A percentile compares a stretch with the other conserved stretches of the same genome.
phyloP scores from a whole-genome alignment of 2,888 invertebrate species.

The Exephanes ischioxanthus region DNA sequence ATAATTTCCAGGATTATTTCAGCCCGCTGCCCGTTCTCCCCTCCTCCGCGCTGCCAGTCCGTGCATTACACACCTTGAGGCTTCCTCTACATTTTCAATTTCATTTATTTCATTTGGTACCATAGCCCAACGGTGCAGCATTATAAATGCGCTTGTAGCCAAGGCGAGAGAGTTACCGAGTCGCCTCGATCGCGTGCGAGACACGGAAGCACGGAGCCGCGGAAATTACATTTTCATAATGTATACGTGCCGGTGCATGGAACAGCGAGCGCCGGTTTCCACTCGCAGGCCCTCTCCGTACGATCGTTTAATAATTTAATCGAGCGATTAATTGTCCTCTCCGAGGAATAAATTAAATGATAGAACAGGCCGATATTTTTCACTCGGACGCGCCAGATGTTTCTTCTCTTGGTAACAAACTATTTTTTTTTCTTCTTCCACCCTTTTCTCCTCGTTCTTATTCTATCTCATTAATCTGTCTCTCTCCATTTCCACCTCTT shows the following conservation, averaged over 20 bases:
- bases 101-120: conserved; percentile 56
- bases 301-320: conserved; percentile 53
- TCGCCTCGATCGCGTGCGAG: conserved; percentile 56
- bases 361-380: background rate
- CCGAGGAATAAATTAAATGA: conserved; percentile 14
- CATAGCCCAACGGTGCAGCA: background rate
- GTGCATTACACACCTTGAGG: background rate
- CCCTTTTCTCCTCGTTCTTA: conserved; percentile 27
- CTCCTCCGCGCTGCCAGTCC: background rate
- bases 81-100: conserved; percentile 53
- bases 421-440: conserved; percentile 15
- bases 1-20: conserved; percentile 59
- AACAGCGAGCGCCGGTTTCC: background rate
- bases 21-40: background rate
- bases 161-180: conserved; percentile 37
- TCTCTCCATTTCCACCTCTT: conserved; percentile 16
- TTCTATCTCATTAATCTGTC: conserved; percentile 28
- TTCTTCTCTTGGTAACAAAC: conserved; percentile 6
- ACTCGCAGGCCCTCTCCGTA: background rate
- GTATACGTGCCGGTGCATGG: background rate
- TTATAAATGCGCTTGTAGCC: conserved; percentile 42
- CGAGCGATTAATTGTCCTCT: conserved; percentile 39
- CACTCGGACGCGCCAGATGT: background rate
- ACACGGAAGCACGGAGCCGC: conserved; percentile 56
- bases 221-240: conserved; percentile 64